These are phyloP conservation scores for Lottia gigantea DNA, from an alignment of 2,888 invertebrate genomes.

Conservation along the genomic window DNA sequence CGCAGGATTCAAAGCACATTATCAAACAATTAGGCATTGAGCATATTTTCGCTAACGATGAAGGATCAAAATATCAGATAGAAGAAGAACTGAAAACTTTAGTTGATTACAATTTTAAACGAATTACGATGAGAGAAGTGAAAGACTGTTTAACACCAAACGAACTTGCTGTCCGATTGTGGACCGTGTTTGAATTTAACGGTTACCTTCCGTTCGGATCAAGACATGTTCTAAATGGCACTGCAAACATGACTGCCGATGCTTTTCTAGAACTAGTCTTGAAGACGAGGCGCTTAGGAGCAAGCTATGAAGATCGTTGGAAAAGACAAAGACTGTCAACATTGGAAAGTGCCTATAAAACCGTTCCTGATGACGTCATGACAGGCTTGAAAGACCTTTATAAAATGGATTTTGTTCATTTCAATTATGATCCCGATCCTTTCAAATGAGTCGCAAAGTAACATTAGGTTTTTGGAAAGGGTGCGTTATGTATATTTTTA, in stretches of 20 bases:
- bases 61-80: constrained; percentile 12
- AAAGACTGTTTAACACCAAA: constrained; percentile 22
- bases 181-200: constrained; percentile 40
- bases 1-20: constrained; percentile 31
- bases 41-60: constrained; percentile 2
- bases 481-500: too few relatives aligned
- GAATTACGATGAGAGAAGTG: constrained; percentile 20
- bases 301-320: neutral
- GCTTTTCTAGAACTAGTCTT: neutral
- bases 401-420: neutral
- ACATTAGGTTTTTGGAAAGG: too few relatives aligned
- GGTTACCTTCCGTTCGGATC: constrained; percentile 38
- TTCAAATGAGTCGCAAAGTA: too few relatives aligned
- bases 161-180: constrained; percentile 31
- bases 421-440: neutral
- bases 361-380: neutral
- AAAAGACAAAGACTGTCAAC: neutral
- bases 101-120: constrained; percentile 33
- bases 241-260: neutral
- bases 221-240: neutral
- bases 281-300: neutral
- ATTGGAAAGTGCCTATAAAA: neutral
- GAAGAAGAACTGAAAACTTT: constrained; percentile 32
- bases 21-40: constrained; percentile 30
- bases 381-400: neutral